Evolutionary conservation across 2,888 invertebrate species (phyloP).

Genomic region (Pyrrhia umbra): DNA sequence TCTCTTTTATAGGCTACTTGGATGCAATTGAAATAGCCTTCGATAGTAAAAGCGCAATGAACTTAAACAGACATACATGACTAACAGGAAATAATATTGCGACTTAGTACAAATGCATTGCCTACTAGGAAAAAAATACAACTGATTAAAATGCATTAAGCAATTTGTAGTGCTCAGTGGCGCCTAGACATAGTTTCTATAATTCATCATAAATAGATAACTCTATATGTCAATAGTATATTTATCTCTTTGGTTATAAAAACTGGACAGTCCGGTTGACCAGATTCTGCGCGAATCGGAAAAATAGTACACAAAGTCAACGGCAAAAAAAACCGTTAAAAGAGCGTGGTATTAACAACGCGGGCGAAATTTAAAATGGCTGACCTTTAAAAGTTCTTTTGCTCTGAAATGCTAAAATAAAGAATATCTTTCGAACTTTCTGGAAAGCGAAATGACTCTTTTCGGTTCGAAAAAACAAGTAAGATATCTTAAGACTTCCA

Average conservation of each 20-base stretch:
- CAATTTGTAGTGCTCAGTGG: conserved; percentile 18
- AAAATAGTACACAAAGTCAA: conserved; percentile 31
- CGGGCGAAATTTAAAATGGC: conserved; percentile 44
- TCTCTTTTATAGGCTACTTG: conserved; percentile 2
- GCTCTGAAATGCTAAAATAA: conserved; percentile 5
- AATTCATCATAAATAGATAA: conserved; percentile 23
- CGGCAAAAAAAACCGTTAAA: conserved; percentile 43
- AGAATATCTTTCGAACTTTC: conserved; percentile 20
- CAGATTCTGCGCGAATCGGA: conserved; percentile 23
- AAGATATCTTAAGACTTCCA: not conserved
- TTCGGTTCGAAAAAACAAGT: not conserved
- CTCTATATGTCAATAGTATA: not conserved
- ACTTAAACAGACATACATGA: conserved; percentile 16
- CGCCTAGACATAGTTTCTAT: conserved; percentile 21
- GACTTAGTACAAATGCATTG: not conserved
- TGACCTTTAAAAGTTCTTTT: conserved; percentile 42
- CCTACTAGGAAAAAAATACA: conserved; percentile 16
- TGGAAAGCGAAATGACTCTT: not conserved
- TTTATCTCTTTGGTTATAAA: conserved; percentile 1
- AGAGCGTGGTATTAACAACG: conserved; percentile 33
- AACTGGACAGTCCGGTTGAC: conserved; percentile 26
- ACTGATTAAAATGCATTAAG: conserved; percentile 20
- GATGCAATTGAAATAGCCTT: conserved; percentile 26
- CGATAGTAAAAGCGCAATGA: conserved; percentile 36
- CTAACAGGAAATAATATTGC: conserved; percentile 38